Evolutionary conservation across 37 sponge, comb jelly and placozoan genomes (phyloP).

Genomic region (Halisarca cf. caerulea): DNA sequence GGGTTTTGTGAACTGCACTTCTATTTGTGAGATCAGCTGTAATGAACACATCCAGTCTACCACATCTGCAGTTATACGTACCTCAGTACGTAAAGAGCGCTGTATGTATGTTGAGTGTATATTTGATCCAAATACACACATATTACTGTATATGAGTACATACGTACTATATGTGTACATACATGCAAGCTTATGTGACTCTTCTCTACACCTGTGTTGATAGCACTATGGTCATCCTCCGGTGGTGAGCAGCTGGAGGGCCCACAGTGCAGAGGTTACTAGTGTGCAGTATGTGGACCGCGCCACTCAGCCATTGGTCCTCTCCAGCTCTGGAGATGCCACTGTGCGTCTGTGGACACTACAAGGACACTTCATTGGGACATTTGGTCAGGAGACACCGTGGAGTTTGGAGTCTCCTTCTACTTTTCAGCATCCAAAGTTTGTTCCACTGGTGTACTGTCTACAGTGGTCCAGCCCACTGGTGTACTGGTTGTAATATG

Average conservation of each 20-base stretch:
- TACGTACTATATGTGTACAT: too few species aligned
- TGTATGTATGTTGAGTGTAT: too few species aligned
- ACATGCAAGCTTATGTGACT: too few species aligned
- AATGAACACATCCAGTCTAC: too few species aligned
- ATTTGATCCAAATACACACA: too few species aligned
- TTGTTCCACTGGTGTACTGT: too few species aligned
- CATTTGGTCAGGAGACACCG: conserved; percentile 86
- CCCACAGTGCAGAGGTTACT: conserved; percentile 76
- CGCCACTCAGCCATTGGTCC: conserved; percentile 56
- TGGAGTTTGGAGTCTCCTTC: conserved; percentile 57
- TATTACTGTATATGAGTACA: too few species aligned
- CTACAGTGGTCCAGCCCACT: neutral
- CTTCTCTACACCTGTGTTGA: neutral
- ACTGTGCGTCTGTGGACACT: conserved; percentile 89
- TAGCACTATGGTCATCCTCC: neutral
- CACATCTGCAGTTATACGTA: too few species aligned
- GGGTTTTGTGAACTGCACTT: too few species aligned
- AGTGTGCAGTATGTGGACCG: conserved; percentile 64
- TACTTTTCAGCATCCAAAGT: conserved; percentile 75
- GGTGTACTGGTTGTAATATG: neutral
- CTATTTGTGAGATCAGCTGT: too few species aligned
- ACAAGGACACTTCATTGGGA: conserved; percentile 85
- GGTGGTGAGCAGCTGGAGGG: conserved; percentile 53
- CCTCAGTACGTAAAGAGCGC: too few species aligned
- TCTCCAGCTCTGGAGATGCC: conserved; percentile 84